Evolutionary conservation across 2,797 vertebrate genomes (phyloP).

Genomic region (Silurus aristotelis): DNA sequence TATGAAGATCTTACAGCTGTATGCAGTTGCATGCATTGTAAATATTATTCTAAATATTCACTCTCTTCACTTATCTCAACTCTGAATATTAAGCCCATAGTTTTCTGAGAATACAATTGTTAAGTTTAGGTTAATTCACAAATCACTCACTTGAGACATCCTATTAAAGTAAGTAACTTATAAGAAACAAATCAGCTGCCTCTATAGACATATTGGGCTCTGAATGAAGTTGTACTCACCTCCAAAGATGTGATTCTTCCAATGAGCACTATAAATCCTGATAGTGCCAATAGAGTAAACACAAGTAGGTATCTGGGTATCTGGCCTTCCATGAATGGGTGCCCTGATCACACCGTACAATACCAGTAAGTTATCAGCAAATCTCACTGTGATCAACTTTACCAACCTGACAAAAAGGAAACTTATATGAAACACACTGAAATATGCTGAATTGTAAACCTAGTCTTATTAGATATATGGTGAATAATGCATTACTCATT

Average conservation of each 20-base stretch:
- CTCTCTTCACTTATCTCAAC: no score
- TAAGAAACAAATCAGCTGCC: background rate
- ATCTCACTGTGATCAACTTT: background rate
- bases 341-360: background rate
- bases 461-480: no score
- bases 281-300: constrained; percentile 81
- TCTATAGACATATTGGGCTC: background rate
- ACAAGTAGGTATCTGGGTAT: constrained; percentile 72
- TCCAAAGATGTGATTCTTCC: constrained; percentile 84
- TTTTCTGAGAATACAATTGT: no score
- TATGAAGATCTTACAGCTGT: no score
- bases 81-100: no score
- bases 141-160: no score
- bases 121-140: no score
- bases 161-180: no score
- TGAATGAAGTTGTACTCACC: constrained; percentile 70
- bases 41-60: no score
- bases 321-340: constrained; percentile 64
- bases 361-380: constrained; percentile 13
- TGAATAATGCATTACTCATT: no score
- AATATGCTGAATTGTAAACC: background rate
- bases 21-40: no score
- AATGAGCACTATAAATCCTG: constrained; percentile 82
- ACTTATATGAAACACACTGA: background rate
- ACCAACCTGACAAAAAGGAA: background rate